Percentiles rank a stretch among this genome's conserved stretches.
Evolutionary conservation across 2,888 invertebrate genomes (phyloP).

Genomic region (Craniophora ligustri): DNA sequence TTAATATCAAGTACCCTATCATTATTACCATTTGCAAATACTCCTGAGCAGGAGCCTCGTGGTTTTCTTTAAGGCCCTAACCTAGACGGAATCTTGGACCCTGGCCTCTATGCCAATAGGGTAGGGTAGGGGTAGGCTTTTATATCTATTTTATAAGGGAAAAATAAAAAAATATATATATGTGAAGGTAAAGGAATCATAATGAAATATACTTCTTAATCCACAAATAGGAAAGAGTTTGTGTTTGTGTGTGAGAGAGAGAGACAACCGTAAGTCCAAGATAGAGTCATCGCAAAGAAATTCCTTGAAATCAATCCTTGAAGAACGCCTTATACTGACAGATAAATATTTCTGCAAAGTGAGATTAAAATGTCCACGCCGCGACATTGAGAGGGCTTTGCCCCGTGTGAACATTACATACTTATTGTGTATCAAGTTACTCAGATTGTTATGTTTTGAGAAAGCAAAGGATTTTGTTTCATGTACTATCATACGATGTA

Average conservation of each 20-base stretch:
- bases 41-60: too few relatives aligned
- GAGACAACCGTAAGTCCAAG: neutral
- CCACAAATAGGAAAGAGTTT: too few relatives aligned
- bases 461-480: slow-evolving; percentile 49
- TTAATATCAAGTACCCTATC: too few relatives aligned
- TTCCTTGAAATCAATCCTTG: slow-evolving; percentile 3
- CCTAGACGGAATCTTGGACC: too few relatives aligned
- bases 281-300: slow-evolving; percentile 9
- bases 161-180: too few relatives aligned
- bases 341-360: slow-evolving; percentile 30
- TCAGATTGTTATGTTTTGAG: slow-evolving; percentile 35
- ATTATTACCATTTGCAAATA: too few relatives aligned
- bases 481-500: slow-evolving; percentile 33
- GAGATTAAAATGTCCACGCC: slow-evolving; percentile 20
- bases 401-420: slow-evolving; percentile 16
- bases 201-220: too few relatives aligned
- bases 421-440: slow-evolving; percentile 26
- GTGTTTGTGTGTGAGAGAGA: neutral
- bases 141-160: too few relatives aligned
- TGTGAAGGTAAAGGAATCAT: too few relatives aligned
- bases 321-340: slow-evolving; percentile 17
- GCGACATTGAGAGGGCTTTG: slow-evolving; percentile 35
- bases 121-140: too few relatives aligned
- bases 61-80: too few relatives aligned
- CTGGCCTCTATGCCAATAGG: too few relatives aligned